Evolutionary conservation across 2,888 invertebrate species (phyloP), one percentile per base, ranked within the genome.

Genomic region (Epiperipatus broadwayi): DNA sequence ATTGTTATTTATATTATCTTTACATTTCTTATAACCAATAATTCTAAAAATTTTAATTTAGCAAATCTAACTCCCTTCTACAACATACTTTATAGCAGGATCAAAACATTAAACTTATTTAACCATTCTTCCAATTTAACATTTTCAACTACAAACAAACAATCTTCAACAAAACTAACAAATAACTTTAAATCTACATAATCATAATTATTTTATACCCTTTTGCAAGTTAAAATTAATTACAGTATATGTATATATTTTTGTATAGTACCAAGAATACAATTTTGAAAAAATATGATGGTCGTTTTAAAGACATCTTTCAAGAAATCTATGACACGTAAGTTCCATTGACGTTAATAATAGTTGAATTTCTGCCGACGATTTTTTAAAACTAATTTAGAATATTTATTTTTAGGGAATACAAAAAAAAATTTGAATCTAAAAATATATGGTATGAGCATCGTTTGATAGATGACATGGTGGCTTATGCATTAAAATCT

Each of bases 381-480:
- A n/a, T 21, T 21, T 20, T 41, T n/a, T 42, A 28, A 15, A 39
- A 28, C n/a, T 12, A 18, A 25, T 15, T 14, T n/a, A 16, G 12
- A 31, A 5, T 19, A 31, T 21, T 5, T 18, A 12, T 15, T 37
- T 48, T 41, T 48, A 64, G 72, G 41, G 71, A 87, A 36, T 97
- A 93, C 63, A 87, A 80, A 59, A 41, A 65, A 1, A 60, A 78
- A 49, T 97, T 65, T 58, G 91, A 93, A 58, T 76, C 74, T 1
- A 72, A 73, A 44, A 75, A 75, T 3, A 77, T 95, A 51, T 93
- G 91, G 89, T 97, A 97, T 56, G 95, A 97, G 60, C 95, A 97
- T 60, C 73, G 95, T 43, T 66, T 97, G 38, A 97, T 97, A 54
- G 95, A 97, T 58, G 95, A 97, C 54, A 95, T 95, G 95, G 93